Percentiles rank a stretch among this genome's conserved stretches.
Conservation (phyloP, 2,888 invertebrate genomes). For the Tenthredo amoena region DNA sequence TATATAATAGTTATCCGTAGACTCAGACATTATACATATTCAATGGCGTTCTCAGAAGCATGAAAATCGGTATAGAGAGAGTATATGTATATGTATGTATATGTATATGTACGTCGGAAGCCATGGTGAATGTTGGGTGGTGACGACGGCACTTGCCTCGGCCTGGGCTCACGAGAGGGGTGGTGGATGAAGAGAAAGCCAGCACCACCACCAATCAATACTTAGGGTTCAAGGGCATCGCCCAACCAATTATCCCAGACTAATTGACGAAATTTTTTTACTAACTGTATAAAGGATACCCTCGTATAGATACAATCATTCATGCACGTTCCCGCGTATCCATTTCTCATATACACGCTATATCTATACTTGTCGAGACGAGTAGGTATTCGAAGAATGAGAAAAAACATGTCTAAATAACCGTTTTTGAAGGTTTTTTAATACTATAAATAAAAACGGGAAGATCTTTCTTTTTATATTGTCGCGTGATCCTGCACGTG, state of each 20-base stretch:
- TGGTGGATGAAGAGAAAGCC: constrained; percentile 40
- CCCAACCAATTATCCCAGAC: constrained; percentile 76
- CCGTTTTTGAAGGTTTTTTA: neutral
- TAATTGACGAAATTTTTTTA: constrained; percentile 61
- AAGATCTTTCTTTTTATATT: neutral
- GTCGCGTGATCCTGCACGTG: neutral
- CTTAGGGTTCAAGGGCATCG: constrained; percentile 78
- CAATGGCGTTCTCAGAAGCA: constrained; percentile 4
- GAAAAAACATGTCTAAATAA: neutral
- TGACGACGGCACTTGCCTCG: constrained; percentile 44
- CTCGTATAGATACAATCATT: neutral
- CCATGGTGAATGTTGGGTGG: constrained; percentile 40
- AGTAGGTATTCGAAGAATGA: neutral
- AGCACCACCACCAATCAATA: constrained; percentile 73
- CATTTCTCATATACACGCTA: neutral
- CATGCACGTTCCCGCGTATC: neutral
- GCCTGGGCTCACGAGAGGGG: constrained; percentile 14
- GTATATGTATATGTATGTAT: neutral
- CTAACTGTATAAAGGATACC: neutral
- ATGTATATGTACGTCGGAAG: neutral
- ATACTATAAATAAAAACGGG: neutral
- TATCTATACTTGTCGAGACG: neutral
- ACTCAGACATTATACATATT: constrained; percentile 2
- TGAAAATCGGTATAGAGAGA: neutral
- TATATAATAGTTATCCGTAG: neutral